Evolutionary conservation across 2,797 vertebrate species (phyloP).

Genomic region (Euthynnus affinis): DNA sequence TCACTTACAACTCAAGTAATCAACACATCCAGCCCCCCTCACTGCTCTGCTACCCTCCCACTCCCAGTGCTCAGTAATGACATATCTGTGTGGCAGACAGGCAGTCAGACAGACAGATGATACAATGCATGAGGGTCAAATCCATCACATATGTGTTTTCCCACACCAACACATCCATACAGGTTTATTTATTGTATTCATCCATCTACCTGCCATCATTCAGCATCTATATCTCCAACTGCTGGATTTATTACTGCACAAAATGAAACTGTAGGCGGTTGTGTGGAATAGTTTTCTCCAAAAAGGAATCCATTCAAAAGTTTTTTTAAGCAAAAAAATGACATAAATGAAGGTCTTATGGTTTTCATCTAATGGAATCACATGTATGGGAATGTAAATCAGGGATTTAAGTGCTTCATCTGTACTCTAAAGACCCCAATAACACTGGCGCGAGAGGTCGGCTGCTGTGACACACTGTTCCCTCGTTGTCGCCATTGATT

Average conservation of each 20-base stretch:
- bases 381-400: conserved; percentile 31
- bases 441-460: conserved; percentile 42
- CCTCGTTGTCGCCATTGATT: conserved; percentile 78
- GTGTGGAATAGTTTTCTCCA: conserved; percentile 4
- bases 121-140: conserved; percentile 19
- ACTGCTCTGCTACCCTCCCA: conserved; percentile 3
- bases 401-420: conserved; percentile 35
- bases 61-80: conserved; percentile 37
- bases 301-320: background rate
- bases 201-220: conserved; percentile 7
- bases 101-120: conserved; percentile 50
- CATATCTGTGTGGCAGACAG: conserved; percentile 51
- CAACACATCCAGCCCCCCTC: conserved; percentile 30
- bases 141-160: conserved; percentile 49
- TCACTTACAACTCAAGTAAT: conserved; percentile 64
- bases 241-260: conserved; percentile 12
- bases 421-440: conserved; percentile 33
- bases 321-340: background rate
- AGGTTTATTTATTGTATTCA: conserved; percentile 28
- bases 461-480: conserved; percentile 50
- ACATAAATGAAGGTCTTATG: background rate
- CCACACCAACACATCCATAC: conserved; percentile 7
- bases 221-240: conserved; percentile 7
- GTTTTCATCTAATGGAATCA: conserved; percentile 29
- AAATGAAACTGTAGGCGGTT: background rate